phyloP scores from a whole-genome alignment of 2,797 vertebrate species.

The Scyliorhinus canicula region DNA sequence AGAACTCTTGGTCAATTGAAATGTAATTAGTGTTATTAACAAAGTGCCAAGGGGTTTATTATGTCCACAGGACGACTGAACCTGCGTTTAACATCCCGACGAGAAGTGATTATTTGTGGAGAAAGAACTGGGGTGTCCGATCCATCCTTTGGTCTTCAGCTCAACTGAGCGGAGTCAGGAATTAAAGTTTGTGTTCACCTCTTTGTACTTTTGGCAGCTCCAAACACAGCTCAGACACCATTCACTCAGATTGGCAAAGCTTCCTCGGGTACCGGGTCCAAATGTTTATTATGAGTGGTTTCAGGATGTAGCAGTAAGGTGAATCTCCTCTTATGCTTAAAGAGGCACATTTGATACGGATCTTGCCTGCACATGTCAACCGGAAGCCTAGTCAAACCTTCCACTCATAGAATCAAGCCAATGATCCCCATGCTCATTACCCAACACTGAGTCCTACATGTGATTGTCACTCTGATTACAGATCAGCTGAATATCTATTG shows the following conservation, averaged over 20 bases:
- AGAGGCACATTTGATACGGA: not conserved
- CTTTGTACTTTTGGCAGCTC: not conserved
- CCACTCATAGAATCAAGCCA: not conserved
- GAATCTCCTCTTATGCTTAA: not conserved
- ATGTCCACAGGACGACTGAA: not conserved
- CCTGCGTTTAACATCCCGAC: not conserved
- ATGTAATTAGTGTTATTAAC: not conserved
- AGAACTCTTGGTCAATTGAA: not conserved
- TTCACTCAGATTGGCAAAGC: not conserved
- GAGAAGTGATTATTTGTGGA: not conserved
- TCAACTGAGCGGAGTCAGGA: not conserved
- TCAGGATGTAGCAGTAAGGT: not conserved
- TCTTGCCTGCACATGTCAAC: conserved; percentile 11
- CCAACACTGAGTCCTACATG: not conserved
- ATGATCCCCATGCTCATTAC: not conserved
- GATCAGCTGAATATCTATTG: conserved; percentile 27
- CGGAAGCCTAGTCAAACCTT: not conserved
- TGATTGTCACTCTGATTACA: conserved; percentile 26
- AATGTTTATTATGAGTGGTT: conserved; percentile 1
- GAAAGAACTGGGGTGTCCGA: not conserved
- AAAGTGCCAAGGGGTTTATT: not conserved
- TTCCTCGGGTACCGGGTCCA: not conserved
- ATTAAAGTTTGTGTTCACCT: too few species aligned
- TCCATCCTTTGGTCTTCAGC: too few species aligned
- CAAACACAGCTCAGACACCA: not conserved